These are phyloP conservation scores for Spinus olivaceus DNA, from an alignment of 2,797 vertebrate species.

Conservation along the genomic window DNA sequence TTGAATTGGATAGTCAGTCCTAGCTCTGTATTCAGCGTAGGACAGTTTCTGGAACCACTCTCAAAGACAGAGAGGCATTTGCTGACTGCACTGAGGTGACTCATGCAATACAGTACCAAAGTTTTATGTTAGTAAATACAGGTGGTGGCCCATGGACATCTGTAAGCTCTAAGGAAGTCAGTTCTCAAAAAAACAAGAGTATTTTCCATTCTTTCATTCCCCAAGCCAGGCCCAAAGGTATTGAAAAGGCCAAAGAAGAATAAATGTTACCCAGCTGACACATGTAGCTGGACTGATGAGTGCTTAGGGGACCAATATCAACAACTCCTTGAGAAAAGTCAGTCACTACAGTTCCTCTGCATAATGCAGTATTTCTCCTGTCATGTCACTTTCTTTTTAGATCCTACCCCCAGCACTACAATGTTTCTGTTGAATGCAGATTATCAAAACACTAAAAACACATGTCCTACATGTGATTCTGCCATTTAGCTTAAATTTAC, in stretches of 20 bases:
- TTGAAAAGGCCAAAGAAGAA: neutral
- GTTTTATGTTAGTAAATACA: neutral
- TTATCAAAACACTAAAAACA: neutral
- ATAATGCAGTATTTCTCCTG: neutral
- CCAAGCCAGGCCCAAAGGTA: neutral
- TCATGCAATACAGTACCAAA: neutral
- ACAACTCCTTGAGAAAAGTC: neutral
- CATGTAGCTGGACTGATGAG: neutral
- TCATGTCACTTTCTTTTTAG: neutral
- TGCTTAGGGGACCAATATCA: neutral
- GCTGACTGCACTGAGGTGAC: neutral
- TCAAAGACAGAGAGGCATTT: neutral
- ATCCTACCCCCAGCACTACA: neutral
- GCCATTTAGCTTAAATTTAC: neutral
- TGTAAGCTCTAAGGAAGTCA: neutral
- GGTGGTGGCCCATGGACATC: neutral
- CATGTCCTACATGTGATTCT: neutral
- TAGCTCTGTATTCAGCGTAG: neutral
- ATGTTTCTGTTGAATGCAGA: neutral
- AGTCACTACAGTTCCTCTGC: neutral
- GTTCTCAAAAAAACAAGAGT: neutral
- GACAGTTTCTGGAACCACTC: neutral
- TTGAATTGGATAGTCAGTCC: neutral
- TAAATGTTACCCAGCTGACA: neutral
- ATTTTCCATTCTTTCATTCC: neutral